Percentiles rank a stretch among this genome's conserved stretches.
These are phyloP conservation scores for Cyprinella venusta DNA, from an alignment of 2,797 vertebrate genomes.

Conservation along the genomic window DNA sequence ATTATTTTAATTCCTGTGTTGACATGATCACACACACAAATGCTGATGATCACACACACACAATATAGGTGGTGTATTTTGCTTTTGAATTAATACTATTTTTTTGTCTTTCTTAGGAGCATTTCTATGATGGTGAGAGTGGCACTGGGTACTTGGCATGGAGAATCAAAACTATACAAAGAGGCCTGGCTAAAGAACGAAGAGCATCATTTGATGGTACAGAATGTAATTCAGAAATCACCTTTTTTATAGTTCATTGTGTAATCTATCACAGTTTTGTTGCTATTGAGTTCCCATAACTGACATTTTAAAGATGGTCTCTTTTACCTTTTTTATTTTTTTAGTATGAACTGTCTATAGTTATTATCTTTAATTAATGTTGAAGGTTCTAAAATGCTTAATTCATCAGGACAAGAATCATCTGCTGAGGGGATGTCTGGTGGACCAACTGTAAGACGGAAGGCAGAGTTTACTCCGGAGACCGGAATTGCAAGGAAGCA, in stretches of 20 bases:
- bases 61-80: neutral
- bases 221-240: neutral
- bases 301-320: no score
- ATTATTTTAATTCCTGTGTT: no score
- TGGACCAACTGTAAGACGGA: constrained; percentile 55
- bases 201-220: constrained; percentile 44
- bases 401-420: constrained; percentile 27
- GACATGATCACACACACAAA: neutral
- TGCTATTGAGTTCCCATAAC: no score
- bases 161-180: constrained; percentile 56
- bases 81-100: no score
- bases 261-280: no score
- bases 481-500: constrained; percentile 52
- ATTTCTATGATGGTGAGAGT: constrained; percentile 57
- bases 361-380: neutral
- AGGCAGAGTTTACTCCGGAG: constrained; percentile 53
- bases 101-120: constrained; percentile 31
- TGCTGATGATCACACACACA: neutral
- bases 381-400: neutral
- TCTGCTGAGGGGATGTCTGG: constrained; percentile 20
- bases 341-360: neutral
- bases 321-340: neutral
- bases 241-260: neutral
- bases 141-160: constrained; percentile 55
- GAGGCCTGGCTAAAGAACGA: constrained; percentile 48